These are phyloP conservation scores for Luffia ferchaultella DNA, from an alignment of 2,888 invertebrate species.

Conservation along the genomic window DNA sequence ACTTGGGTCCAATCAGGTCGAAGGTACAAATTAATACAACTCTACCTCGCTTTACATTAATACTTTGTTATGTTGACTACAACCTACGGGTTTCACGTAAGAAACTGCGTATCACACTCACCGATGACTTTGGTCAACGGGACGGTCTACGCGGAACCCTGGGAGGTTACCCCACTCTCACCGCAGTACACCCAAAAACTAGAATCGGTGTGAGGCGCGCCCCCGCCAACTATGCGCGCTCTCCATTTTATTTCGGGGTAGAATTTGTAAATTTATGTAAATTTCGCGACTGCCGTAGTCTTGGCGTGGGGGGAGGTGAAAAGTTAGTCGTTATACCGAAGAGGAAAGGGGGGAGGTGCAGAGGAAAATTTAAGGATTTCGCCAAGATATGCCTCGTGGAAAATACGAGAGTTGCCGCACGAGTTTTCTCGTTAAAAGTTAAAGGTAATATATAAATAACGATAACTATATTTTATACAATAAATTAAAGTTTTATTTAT, in stretches of 20 bases:
- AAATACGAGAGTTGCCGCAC: slow-evolving; percentile 3
- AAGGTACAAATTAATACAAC: too few relatives aligned
- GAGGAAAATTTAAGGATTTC: slow-evolving; percentile 20
- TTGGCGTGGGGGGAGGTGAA: slow-evolving; percentile 34
- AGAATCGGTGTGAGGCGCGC: neutral
- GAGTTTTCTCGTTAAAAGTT: slow-evolving; percentile 10
- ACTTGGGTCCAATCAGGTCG: too few relatives aligned
- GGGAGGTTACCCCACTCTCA: slow-evolving; percentile 12
- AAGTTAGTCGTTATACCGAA: slow-evolving; percentile 27
- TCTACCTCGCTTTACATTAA: too few relatives aligned
- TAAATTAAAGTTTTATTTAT: too few relatives aligned
- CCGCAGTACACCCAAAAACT: slow-evolving; percentile 1
- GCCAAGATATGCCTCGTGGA: slow-evolving; percentile 13
- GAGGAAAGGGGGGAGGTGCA: slow-evolving; percentile 22
- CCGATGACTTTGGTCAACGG: neutral
- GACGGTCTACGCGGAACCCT: slow-evolving; percentile 20
- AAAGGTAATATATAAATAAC: neutral
- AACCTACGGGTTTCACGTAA: too few relatives aligned
- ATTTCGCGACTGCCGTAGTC: slow-evolving; percentile 41
- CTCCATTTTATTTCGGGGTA: slow-evolving; percentile 53
- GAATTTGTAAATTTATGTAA: slow-evolving; percentile 66
- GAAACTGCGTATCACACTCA: too few relatives aligned
- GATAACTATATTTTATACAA: neutral
- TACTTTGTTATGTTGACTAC: too few relatives aligned
- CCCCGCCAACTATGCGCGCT: slow-evolving; percentile 30